Evolutionary conservation across 2,797 vertebrate species (phyloP).

Genomic region (Gallirallus australis): DNA sequence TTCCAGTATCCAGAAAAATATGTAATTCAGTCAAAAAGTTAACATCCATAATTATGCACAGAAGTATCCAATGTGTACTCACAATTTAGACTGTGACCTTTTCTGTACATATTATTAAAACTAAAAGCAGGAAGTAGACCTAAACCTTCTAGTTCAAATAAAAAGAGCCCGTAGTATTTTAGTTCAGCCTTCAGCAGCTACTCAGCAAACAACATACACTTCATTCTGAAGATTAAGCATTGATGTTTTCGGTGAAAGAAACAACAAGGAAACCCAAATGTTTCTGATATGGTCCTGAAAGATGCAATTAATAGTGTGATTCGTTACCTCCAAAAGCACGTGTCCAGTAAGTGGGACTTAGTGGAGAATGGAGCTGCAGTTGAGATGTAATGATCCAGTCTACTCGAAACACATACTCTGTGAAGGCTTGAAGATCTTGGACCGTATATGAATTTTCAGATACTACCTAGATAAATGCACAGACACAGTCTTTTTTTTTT

Average conservation of each 20-base stretch:
- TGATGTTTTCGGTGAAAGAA: neutral
- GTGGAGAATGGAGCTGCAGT: slow-evolving; percentile 70
- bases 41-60: neutral
- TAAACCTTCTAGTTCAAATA: neutral
- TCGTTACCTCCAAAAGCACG: slow-evolving; percentile 77
- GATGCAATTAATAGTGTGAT: neutral
- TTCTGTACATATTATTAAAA: neutral
- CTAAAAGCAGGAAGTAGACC: neutral
- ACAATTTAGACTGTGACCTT: neutral
- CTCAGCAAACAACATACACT: fast-evolving
- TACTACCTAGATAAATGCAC: slow-evolving; percentile 66
- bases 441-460: slow-evolving; percentile 67
- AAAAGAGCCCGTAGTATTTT: neutral
- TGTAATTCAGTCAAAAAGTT: neutral
- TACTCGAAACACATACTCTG: slow-evolving; percentile 78
- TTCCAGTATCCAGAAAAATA: neutral
- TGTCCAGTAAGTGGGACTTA: slow-evolving; percentile 75
- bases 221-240: neutral
- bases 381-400: slow-evolving; percentile 79
- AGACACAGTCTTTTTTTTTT: neutral
- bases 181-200: neutral
- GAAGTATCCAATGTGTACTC: neutral
- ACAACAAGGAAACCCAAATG: neutral
- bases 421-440: slow-evolving; percentile 77
- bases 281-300: neutral